Evolutionary conservation across 2,888 invertebrate species (phyloP).

Genomic region (Philonicus albiceps): DNA sequence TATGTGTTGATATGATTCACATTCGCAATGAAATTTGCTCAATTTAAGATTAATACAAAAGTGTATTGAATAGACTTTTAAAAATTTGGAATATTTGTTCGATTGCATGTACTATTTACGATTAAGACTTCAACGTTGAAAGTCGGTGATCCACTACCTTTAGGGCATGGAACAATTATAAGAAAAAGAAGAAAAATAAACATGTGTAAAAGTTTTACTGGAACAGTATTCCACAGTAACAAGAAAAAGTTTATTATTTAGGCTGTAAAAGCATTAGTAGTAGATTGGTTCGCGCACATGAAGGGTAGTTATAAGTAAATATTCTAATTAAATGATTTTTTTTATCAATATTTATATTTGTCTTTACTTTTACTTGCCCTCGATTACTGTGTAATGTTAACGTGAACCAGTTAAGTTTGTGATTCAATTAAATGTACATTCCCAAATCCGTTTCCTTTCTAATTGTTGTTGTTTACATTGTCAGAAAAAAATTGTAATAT

Average conservation of each 20-base stretch:
- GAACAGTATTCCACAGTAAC: background rate
- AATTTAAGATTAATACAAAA: background rate
- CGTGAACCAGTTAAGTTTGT: background rate
- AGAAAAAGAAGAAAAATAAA: background rate
- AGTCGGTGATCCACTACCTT: background rate
- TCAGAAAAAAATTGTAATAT: background rate
- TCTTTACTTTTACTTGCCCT: background rate
- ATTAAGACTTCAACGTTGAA: background rate
- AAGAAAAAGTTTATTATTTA: background rate
- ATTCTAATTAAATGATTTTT: background rate
- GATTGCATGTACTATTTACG: background rate
- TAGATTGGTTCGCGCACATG: background rate
- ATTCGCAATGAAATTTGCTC: background rate
- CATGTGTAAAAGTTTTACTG: background rate
- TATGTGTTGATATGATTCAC: background rate
- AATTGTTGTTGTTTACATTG: background rate
- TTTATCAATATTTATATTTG: background rate
- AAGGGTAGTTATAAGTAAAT: background rate
- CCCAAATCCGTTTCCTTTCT: background rate
- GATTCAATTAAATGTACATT: background rate
- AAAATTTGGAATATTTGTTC: background rate
- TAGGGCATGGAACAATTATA: background rate
- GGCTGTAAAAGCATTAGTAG: background rate
- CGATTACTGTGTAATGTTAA: background rate
- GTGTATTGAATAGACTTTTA: background rate